A percentile compares a stretch with the other conserved stretches of the same genome.
Conservation (phyloP, 1,140 invertebrate genomes). For the Drosophila quadrilineata region DNA sequence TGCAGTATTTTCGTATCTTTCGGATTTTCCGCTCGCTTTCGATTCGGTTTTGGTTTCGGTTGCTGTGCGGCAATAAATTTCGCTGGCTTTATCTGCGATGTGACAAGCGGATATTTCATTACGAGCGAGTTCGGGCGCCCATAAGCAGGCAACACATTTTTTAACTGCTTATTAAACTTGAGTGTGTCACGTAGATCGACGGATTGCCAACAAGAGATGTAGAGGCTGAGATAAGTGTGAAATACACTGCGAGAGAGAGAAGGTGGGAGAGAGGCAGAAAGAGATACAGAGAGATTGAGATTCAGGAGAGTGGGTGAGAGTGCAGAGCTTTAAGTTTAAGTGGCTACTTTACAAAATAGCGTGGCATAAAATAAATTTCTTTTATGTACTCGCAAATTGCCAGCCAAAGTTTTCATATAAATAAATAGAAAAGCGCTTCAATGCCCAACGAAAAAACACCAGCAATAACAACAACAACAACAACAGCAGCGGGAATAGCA, state of each 20-base stretch:
- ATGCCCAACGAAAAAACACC: constrained; percentile 53
- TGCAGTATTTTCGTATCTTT: constrained; percentile 46
- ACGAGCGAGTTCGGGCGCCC: constrained; percentile 20
- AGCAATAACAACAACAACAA: constrained; percentile 24
- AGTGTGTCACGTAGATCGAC: constrained; percentile 35
- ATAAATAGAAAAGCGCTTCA: constrained; percentile 70
- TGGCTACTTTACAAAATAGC: constrained; percentile 77
- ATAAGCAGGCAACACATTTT: constrained; percentile 52
- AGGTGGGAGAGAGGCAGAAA: neutral
- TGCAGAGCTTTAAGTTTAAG: constrained; percentile 63
- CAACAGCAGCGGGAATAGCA: constrained; percentile 16
- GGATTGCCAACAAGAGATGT: no score
- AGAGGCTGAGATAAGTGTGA: no score
- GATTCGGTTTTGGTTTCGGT: no score
- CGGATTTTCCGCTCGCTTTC: no score
- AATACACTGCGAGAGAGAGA: constrained; percentile 8
- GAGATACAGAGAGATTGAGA: constrained; percentile 13
- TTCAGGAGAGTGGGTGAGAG: neutral
- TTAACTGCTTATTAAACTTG: constrained; percentile 63
- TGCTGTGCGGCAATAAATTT: constrained; percentile 36
- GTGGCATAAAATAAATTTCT: constrained; percentile 73
- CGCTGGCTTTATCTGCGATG: constrained; percentile 44
- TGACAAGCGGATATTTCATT: constrained; percentile 62
- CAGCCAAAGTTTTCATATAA: constrained; percentile 74
- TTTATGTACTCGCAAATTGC: constrained; percentile 78